Evolutionary conservation across 64 coral and sea anemone genomes (phyloP).

Genomic region (Anthopleura sola): DNA sequence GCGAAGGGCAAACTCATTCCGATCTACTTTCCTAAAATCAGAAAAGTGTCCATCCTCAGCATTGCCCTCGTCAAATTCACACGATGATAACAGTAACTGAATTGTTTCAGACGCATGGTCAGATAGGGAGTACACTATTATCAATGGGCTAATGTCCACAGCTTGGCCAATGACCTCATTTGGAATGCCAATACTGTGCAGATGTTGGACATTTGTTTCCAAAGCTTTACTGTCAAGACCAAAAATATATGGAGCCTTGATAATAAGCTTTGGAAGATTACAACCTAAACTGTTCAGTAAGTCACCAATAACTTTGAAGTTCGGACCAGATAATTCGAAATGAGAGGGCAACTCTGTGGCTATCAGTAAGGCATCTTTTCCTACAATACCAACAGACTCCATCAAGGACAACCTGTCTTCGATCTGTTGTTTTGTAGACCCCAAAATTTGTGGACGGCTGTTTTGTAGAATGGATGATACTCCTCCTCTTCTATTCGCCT

Average conservation of each 20-base stretch:
- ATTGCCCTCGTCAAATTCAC: constrained; percentile 40
- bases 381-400: constrained; percentile 45
- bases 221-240: constrained; percentile 44
- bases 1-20: constrained; percentile 47
- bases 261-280: constrained; percentile 64
- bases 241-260: constrained; percentile 82
- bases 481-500: neutral
- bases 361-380: constrained; percentile 72
- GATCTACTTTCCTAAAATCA: constrained; percentile 17
- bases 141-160: constrained; percentile 59
- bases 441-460: constrained; percentile 58
- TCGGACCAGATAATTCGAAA: constrained; percentile 49
- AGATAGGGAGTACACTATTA: constrained; percentile 68
- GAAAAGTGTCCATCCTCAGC: constrained; percentile 6
- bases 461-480: constrained; percentile 10
- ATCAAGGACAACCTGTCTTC: constrained; percentile 64
- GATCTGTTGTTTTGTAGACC: constrained; percentile 38
- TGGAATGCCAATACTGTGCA: constrained; percentile 51
- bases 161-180: constrained; percentile 58
- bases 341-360: constrained; percentile 77
- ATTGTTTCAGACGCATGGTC: constrained; percentile 42
- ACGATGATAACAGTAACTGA: constrained; percentile 39
- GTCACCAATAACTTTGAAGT: constrained; percentile 54
- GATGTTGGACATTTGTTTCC: constrained; percentile 55
- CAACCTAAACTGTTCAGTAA: constrained; percentile 75